Conservation (phyloP, 2,113 vertebrate genomes). For the Takifugu flavidus region DNA sequence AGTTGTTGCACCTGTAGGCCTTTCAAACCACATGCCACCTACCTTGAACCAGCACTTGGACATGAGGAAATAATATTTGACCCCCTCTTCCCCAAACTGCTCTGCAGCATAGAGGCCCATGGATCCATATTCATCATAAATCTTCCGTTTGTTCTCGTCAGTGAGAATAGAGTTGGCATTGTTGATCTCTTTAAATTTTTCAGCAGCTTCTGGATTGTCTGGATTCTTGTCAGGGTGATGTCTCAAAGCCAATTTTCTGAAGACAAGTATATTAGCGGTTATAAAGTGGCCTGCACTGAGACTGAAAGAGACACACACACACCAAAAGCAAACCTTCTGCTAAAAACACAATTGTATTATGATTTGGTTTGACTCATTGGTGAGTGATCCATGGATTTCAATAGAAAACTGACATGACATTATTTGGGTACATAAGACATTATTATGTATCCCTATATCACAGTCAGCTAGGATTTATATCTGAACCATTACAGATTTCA, state of each 20-base stretch:
- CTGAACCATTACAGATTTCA: too few relatives aligned
- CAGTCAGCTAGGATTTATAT: too few relatives aligned
- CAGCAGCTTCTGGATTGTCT: constrained; percentile 70
- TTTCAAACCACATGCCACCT: not conserved
- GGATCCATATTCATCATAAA: constrained; percentile 88
- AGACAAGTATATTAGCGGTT: too few relatives aligned
- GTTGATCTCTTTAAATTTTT: constrained; percentile 89
- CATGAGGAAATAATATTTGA: constrained; percentile 84
- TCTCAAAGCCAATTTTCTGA: constrained; percentile 83
- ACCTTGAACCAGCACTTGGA: constrained; percentile 95
- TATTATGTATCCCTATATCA: too few relatives aligned
- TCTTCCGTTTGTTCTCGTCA: constrained; percentile 79
- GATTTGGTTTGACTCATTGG: too few relatives aligned
- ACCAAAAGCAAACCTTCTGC: too few relatives aligned
- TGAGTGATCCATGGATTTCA: too few relatives aligned
- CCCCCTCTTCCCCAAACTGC: constrained; percentile 86
- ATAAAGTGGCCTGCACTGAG: not conserved
- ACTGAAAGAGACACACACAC: not conserved
- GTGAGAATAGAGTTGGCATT: constrained; percentile 84
- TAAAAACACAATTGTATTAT: too few relatives aligned
- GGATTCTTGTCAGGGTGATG: constrained; percentile 94
- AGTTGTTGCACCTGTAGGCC: too few relatives aligned
- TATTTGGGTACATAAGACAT: too few relatives aligned
- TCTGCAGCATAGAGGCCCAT: constrained; percentile 87
- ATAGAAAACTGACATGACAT: too few relatives aligned